A percentile compares a stretch with the other conserved stretches of the same genome.
These are phyloP conservation scores for Neria commutata DNA, from an alignment of 2,888 invertebrate species.

Conservation along the genomic window DNA sequence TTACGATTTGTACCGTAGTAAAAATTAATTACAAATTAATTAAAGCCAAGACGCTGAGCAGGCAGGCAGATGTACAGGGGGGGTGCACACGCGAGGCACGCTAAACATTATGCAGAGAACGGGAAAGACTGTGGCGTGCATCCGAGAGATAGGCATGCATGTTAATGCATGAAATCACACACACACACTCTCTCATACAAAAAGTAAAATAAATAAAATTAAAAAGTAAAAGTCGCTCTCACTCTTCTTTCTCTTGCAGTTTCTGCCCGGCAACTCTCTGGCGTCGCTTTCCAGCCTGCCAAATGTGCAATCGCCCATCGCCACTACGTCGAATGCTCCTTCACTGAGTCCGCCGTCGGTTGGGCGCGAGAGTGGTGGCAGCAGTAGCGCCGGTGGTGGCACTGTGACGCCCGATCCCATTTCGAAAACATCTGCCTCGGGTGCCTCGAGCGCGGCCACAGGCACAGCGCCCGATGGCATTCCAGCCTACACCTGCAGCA, in stretches of 20 bases:
- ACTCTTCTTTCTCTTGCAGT: conserved; percentile 26
- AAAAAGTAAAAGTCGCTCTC: conserved; percentile 32
- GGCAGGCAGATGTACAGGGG: not conserved
- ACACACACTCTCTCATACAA: not conserved
- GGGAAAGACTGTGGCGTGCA: not conserved
- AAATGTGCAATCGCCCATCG: conserved; percentile 7
- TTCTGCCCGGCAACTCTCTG: conserved; percentile 31
- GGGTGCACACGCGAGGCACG: not conserved
- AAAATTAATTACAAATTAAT: conserved; percentile 53
- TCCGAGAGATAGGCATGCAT: not conserved
- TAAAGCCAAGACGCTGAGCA: conserved; percentile 39
- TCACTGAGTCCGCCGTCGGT: conserved; percentile 71
- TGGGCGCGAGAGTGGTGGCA: conserved; percentile 48
- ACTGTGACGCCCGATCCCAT: conserved; percentile 34
- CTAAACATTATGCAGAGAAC: not conserved
- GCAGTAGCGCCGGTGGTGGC: conserved; percentile 25
- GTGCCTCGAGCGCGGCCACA: conserved; percentile 40
- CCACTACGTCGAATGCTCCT: conserved; percentile 65
- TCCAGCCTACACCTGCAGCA: not conserved
- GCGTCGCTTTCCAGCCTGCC: conserved; percentile 25
- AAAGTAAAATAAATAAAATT: not conserved
- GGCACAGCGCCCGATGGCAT: conserved; percentile 10
- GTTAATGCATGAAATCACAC: not conserved
- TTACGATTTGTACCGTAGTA: conserved; percentile 55
- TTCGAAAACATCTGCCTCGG: conserved; percentile 48